Evolutionary conservation across 2,888 invertebrate species (phyloP).

Genomic region (Synanthedon formicaeformis): DNA sequence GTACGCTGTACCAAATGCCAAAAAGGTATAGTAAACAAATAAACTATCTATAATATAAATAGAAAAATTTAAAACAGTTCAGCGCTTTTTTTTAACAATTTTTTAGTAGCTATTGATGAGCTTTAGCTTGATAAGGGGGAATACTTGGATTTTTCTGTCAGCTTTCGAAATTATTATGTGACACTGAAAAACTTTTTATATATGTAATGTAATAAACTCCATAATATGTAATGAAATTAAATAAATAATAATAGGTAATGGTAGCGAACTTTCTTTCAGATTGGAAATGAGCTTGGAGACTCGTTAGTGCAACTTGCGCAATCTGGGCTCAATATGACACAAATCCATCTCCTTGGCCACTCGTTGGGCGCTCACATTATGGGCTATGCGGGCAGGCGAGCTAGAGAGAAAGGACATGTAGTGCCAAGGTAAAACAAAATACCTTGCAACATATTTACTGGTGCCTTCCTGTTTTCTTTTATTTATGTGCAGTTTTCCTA

Average conservation of each 20-base stretch:
- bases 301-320: conserved; percentile 29
- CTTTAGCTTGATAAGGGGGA: too few relatives aligned
- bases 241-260: background rate
- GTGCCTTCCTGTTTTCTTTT: background rate
- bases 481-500: too few relatives aligned
- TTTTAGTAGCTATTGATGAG: background rate
- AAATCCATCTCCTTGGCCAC: conserved; percentile 50
- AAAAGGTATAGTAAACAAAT: conserved; percentile 29
- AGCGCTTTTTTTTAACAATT: background rate
- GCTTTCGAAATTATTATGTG: background rate
- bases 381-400: conserved; percentile 41
- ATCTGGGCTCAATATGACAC: conserved; percentile 37
- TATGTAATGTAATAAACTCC: background rate
- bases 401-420: conserved; percentile 29
- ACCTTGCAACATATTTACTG: background rate
- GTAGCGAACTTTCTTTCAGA: conserved; percentile 17
- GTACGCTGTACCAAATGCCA: conserved; percentile 50
- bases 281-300: conserved; percentile 34
- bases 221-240: background rate
- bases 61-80: too few relatives aligned
- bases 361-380: conserved; percentile 58
- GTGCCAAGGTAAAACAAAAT: conserved; percentile 32
- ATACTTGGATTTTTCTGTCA: too few relatives aligned
- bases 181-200: background rate
- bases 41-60: too few relatives aligned